A percentile compares a stretch with the other conserved stretches of the same genome.
Evolutionary conservation across 1,140 invertebrate species (phyloP).

Genomic region (Drosophila fuyamai): DNA sequence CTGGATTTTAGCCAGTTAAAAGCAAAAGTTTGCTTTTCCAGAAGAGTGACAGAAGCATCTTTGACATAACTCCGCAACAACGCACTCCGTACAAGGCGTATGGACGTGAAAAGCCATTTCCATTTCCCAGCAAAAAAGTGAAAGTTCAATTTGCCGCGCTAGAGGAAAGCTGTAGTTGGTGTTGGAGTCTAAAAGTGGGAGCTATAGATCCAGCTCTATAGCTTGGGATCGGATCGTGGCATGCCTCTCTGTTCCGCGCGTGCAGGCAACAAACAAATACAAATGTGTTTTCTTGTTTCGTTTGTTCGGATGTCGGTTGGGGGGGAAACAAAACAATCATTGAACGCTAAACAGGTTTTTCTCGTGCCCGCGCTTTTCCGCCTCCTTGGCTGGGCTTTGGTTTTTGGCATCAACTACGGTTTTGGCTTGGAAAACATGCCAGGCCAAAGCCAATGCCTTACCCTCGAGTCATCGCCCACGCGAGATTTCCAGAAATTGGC

Average conservation of each 20-base stretch:
- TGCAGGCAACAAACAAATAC: conserved; percentile 62
- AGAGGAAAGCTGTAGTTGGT: conserved; percentile 55
- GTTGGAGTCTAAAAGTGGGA: conserved; percentile 2
- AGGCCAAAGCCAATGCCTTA: conserved; percentile 44
- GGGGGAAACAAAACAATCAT: conserved; percentile 61
- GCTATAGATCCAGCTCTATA: conserved; percentile 11
- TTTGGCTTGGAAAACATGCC: conserved; percentile 26
- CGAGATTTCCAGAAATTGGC: conserved; percentile 42
- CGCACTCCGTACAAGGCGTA: conserved; percentile 42
- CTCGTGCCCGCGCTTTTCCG: conserved; percentile 77
- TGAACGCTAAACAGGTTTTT: conserved; percentile 82
- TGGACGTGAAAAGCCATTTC: conserved; percentile 58
- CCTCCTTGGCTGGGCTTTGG: conserved; percentile 58
- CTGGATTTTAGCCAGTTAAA: conserved; percentile 11
- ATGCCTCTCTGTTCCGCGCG: conserved; percentile 60
- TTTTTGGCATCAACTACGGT: background rate
- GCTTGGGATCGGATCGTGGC: conserved; percentile 15
- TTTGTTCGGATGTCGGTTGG: conserved; percentile 8
- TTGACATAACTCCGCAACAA: conserved; percentile 39
- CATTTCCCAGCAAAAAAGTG: conserved; percentile 62
- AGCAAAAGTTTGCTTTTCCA: conserved; percentile 17
- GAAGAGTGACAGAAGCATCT: conserved; percentile 43
- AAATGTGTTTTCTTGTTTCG: conserved; percentile 57
- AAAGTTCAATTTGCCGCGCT: conserved; percentile 71
- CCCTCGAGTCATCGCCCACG: conserved; percentile 50